Conservation (phyloP, 2,113 vertebrate species). For the Laticauda laticaudata region DNA sequence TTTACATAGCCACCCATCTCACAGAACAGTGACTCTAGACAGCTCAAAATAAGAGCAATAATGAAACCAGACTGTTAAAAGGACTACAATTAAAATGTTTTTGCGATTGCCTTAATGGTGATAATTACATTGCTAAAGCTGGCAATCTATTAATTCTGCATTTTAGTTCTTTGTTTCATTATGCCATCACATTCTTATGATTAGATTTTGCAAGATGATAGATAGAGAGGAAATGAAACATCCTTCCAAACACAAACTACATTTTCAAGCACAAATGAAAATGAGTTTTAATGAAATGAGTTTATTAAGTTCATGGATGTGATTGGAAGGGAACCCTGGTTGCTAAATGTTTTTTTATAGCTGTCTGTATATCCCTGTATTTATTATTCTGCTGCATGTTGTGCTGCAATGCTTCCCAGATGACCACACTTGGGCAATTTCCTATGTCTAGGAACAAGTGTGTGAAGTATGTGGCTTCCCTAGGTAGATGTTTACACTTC, state of each 20-base stretch:
- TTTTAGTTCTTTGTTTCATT: not conserved
- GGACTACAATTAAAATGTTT: not conserved
- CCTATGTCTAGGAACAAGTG: conserved; percentile 34
- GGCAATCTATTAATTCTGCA: not conserved
- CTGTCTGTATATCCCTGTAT: not conserved
- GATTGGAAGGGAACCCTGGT: conserved; percentile 1
- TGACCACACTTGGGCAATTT: not conserved
- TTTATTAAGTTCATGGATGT: conserved; percentile 29
- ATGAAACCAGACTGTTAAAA: not conserved
- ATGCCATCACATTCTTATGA: not conserved
- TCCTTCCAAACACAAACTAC: not conserved
- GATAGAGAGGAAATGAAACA: not conserved
- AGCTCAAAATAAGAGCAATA: not conserved
- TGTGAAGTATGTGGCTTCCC: not conserved
- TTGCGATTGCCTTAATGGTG: not conserved
- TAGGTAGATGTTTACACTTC: not conserved
- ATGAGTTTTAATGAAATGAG: conserved; percentile 10
- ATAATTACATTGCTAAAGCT: not conserved
- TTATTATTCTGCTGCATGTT: conserved; percentile 6
- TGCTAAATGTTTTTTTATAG: conserved; percentile 42
- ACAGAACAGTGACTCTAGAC: not conserved
- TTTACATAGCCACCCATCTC: not conserved
- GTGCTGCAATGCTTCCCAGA: not conserved
- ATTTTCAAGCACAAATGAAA: not conserved
- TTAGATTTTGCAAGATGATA: not conserved